Percentiles rank a stretch among this genome's conserved stretches.
Conservation (phyloP, 2,888 invertebrate genomes). For the Margaritifera margaritifera region DNA sequence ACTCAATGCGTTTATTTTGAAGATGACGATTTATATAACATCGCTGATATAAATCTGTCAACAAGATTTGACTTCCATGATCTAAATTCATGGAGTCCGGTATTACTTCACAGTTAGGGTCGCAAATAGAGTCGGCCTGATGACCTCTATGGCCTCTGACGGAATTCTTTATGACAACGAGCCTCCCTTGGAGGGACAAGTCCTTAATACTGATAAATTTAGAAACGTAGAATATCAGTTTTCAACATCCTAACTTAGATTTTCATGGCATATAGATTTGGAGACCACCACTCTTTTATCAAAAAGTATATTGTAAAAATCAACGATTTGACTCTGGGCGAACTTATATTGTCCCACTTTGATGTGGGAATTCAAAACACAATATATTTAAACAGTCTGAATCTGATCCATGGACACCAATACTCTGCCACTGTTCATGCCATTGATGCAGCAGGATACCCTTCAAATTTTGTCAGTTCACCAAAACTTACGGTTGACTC, state of each 20-base stretch:
- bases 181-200: slow-evolving; percentile 30
- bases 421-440: slow-evolving; percentile 27
- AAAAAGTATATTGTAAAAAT: slow-evolving; percentile 21
- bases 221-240: slow-evolving; percentile 22
- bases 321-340: neutral
- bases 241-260: slow-evolving; percentile 7
- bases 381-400: slow-evolving; percentile 3
- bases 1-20: too few relatives aligned
- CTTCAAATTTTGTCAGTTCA: slow-evolving; percentile 14
- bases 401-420: slow-evolving; percentile 8
- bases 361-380: slow-evolving; percentile 17
- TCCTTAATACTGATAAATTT: slow-evolving; percentile 30
- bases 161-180: slow-evolving; percentile 38
- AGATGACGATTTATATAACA: slow-evolving; percentile 23
- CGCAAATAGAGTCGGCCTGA: slow-evolving; percentile 30
- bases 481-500: neutral
- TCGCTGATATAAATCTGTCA: slow-evolving; percentile 10
- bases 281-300: slow-evolving; percentile 35
- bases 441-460: slow-evolving; percentile 30
- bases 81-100: slow-evolving; percentile 21
- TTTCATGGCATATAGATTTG: slow-evolving; percentile 46
- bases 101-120: slow-evolving; percentile 39
- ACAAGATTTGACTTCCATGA: slow-evolving; percentile 14
- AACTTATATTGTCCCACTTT: neutral
- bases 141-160: slow-evolving; percentile 25